Conservation (phyloP, 2,797 vertebrate genomes). For the Acanthiza pusilla region DNA sequence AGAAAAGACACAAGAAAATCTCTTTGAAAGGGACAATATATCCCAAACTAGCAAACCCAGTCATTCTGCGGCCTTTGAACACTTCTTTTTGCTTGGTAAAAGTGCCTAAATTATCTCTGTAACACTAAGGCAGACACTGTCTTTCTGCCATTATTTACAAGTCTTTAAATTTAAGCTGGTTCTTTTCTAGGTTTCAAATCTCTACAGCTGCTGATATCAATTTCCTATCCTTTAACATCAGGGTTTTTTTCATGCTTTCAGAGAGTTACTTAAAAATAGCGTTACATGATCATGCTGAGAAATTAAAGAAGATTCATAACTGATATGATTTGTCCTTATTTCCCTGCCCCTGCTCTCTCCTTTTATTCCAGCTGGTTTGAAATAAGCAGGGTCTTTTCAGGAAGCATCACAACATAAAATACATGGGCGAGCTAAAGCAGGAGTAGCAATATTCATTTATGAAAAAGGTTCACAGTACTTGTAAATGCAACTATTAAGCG, state of each 20-base stretch:
- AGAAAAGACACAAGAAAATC: background rate
- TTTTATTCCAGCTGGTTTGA: background rate
- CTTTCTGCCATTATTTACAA: background rate
- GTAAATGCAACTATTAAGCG: background rate
- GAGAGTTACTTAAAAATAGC: background rate
- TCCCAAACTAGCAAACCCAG: accelerated
- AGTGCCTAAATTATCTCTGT: background rate
- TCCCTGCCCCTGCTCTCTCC: background rate
- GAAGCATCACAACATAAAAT: background rate
- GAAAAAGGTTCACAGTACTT: background rate
- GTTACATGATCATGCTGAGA: background rate
- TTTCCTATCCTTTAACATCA: background rate
- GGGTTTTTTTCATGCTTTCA: background rate
- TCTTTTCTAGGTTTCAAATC: background rate
- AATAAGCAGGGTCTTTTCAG: background rate
- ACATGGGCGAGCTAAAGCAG: background rate
- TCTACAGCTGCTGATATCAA: background rate
- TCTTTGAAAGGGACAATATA: background rate
- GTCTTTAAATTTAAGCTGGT: background rate
- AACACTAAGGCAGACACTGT: background rate
- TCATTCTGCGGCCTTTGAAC: background rate
- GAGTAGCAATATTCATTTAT: background rate
- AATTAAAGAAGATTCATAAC: background rate
- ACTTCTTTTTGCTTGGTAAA: background rate
- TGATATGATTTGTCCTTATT: background rate